Percentiles rank a stretch among this genome's conserved stretches.
Evolutionary conservation across 2,113 vertebrate species (phyloP).

Genomic region (Cheilinus undulatus): DNA sequence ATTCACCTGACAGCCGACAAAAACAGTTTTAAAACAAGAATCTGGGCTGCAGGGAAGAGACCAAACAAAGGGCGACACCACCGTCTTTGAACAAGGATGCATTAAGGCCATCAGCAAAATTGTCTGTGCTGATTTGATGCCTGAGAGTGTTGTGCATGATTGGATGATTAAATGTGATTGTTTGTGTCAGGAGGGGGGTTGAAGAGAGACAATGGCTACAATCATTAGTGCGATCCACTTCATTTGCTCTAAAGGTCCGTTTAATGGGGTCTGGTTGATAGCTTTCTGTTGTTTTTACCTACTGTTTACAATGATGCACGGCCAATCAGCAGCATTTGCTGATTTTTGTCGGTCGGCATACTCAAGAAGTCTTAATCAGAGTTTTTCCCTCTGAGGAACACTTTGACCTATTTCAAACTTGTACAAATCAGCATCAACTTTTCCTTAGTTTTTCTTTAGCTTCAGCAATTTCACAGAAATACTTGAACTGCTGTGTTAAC

Average conservation of each 20-base stretch:
- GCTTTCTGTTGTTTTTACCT: slow-evolving; percentile 8
- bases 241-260: slow-evolving; percentile 48
- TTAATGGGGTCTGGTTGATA: slow-evolving; percentile 7
- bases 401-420: slow-evolving; percentile 55
- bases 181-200: slow-evolving; percentile 4
- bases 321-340: slow-evolving; percentile 6
- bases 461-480: slow-evolving; percentile 36
- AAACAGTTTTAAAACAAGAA: slow-evolving; percentile 12
- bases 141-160: slow-evolving; percentile 56
- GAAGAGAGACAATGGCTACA: slow-evolving; percentile 40
- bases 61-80: slow-evolving; percentile 35
- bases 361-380: slow-evolving; percentile 14
- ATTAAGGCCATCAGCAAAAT: slow-evolving; percentile 61
- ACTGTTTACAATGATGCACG: not conserved
- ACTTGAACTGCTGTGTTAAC: not conserved
- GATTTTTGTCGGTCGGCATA: slow-evolving; percentile 10
- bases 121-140: slow-evolving; percentile 57
- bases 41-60: slow-evolving; percentile 31
- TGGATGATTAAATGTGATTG: slow-evolving; percentile 65
- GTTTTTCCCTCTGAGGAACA: slow-evolving; percentile 30
- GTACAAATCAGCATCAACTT: slow-evolving; percentile 36
- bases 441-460: slow-evolving; percentile 15
- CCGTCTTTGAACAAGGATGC: slow-evolving; percentile 54
- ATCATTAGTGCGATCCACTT: slow-evolving; percentile 52
- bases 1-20: slow-evolving; percentile 2